Percentiles rank a stretch among this genome's conserved stretches.
Conservation (phyloP, 2,113 vertebrate genomes). For the western clawed frog (Xenopus tropicalis) region UCB_Xtro_10.0 CM004446.2:10784501-10785000, state of each 20-base stretch:
- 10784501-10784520: no score
- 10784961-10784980: no score
- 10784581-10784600: slow-evolving; percentile 75
- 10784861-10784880: not conserved
- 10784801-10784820: not conserved
- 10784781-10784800: not conserved
- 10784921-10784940: no score
- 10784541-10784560: slow-evolving; percentile 80
- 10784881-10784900: no score
- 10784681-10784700: slow-evolving; percentile 49
- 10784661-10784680: slow-evolving; percentile 81
- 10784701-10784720: not conserved
- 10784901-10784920: no score
- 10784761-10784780: not conserved
- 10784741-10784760: not conserved
- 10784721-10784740: not conserved
- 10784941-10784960: no score
- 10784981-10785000: no score
- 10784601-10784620: slow-evolving; percentile 89
- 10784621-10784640: slow-evolving; percentile 91
- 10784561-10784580: slow-evolving; percentile 57
- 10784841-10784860: not conserved
- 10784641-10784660: slow-evolving; percentile 87
- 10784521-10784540: slow-evolving; percentile 12
- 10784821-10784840: not conserved